phyloP scores from a whole-genome alignment of 64 coral and sea anemone species.

The Trachythela sp. region DNA sequence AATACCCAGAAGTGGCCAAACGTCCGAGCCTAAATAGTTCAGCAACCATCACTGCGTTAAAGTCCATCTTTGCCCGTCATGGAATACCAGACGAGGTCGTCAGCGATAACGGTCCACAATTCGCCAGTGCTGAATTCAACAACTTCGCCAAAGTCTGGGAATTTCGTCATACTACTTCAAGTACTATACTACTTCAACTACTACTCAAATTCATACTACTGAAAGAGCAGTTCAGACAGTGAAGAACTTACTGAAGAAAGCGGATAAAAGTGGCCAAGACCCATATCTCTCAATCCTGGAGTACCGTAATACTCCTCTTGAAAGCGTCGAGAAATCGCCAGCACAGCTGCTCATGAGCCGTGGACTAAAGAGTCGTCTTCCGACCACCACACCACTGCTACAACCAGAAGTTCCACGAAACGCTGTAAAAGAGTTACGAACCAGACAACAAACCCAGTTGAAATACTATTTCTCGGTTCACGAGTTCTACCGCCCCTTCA shows the following conservation, averaged over 20 bases:
- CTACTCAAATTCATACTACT: not conserved
- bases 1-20: conserved; percentile 6
- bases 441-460: not conserved
- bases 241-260: not conserved
- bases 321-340: not conserved
- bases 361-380: not conserved
- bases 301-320: not conserved
- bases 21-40: conserved; percentile 33
- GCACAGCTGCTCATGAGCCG: conserved; percentile 8
- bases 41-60: conserved; percentile 28
- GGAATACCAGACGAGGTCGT: conserved; percentile 44
- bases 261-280: not conserved
- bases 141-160: not conserved
- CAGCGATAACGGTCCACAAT: conserved; percentile 36
- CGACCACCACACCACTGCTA: not conserved
- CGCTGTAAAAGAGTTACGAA: not conserved
- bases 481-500: not conserved
- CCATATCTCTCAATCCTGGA: conserved; percentile 3
- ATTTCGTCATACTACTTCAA: not conserved
- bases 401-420: not conserved
- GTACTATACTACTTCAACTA: not conserved
- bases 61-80: conserved; percentile 48
- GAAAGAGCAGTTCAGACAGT: conserved; percentile 13
- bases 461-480: not conserved
- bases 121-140: not conserved